A percentile compares a stretch with the other conserved stretches of the same genome.
Evolutionary conservation across 1,140 invertebrate species (phyloP).

Genomic region (Drosophila seguyi): DNA sequence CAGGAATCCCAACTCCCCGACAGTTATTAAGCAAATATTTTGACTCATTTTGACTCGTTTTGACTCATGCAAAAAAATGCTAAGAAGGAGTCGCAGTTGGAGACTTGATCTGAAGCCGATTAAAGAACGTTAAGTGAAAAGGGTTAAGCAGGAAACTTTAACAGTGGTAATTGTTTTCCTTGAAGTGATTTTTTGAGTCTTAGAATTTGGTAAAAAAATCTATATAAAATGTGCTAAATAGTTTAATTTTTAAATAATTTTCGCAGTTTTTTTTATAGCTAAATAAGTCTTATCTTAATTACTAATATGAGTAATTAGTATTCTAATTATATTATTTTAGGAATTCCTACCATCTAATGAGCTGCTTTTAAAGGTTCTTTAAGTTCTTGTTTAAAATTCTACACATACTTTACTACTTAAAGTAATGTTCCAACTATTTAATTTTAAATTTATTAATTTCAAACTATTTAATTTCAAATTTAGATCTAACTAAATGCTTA

Average conservation of each 20-base stretch:
- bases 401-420: too few species aligned
- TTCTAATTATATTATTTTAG: too few species aligned
- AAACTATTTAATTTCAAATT: too few species aligned
- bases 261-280: too few species aligned
- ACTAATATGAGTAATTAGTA: too few species aligned
- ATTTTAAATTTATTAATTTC: too few species aligned
- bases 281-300: too few species aligned
- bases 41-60: conserved; percentile 69
- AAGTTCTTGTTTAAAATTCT: too few species aligned
- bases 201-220: not conserved
- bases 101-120: conserved; percentile 22
- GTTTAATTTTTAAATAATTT: too few species aligned
- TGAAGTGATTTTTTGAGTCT: not conserved
- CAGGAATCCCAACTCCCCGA: not conserved
- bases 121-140: conserved; percentile 15
- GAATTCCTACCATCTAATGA: too few species aligned
- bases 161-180: not conserved
- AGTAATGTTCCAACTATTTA: too few species aligned
- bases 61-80: conserved; percentile 73
- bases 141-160: not conserved
- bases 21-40: conserved; percentile 77
- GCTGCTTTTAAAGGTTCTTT: not conserved
- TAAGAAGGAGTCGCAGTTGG: conserved; percentile 2
- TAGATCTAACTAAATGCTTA: too few species aligned
- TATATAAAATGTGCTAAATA: not conserved